Evolutionary conservation across 2,113 vertebrate species (phyloP), one percentile per base, ranked within the genome.

Genomic region (Rissa tridactyla): DNA sequence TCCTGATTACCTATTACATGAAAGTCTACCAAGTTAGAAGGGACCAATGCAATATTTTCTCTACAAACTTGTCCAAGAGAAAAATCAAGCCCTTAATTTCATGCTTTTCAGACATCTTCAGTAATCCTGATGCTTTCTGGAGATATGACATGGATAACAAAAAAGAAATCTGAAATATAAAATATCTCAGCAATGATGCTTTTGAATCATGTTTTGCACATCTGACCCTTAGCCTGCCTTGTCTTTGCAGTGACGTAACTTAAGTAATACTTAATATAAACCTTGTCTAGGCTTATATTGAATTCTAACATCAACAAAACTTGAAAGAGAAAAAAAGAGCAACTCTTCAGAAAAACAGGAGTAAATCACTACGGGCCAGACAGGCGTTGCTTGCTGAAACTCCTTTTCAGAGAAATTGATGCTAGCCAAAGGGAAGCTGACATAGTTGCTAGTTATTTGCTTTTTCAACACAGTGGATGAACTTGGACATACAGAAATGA

Each of bases 381-480:
- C 58, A 82, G 52, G 17, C 21, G 6, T 36, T 88, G 12, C 30
- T 73, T 93, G 44, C 72, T 95, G n/a, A 57, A 89, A 69, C 42
- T 81, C 68, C 2, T 40, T 77, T 94, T 46, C 40, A 90, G 68
- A 77, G 36, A 83, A 83, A 54, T 13, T 68, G 44, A 11, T 83
- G 82, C 30, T 69, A 82, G 60, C 64, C 76, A 86, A 90, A 88
- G 52, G 38, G 36, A 82, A 91, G 73, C 58, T 91, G 92, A 94
- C 78, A 91, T 40, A 92, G 81, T 82, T 93, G 40, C 71, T 66
- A 79, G 25, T 46, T 90, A 12, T 52, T 85, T 83, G 60, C 23
- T 88, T 93, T 90, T 93, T 81, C 52, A 78, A 55, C 58, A 71
- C 34, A 62, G 8, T 52, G 26, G 42, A 81, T 92, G 66, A 73